Evolutionary conservation across 2,888 invertebrate genomes (phyloP).

Genomic region (Agriopis marginaria): DNA sequence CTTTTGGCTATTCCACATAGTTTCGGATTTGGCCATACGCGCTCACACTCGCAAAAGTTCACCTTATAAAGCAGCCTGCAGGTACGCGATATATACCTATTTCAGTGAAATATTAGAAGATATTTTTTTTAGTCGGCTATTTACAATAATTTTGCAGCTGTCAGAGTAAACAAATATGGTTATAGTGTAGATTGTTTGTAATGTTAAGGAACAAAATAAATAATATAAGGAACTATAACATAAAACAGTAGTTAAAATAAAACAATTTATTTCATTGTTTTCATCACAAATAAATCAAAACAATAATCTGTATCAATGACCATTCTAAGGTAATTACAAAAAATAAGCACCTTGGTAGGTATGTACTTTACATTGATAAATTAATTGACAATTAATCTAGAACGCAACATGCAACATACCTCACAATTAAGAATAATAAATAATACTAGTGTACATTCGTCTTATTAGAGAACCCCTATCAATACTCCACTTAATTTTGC

Average conservation of each 20-base stretch:
- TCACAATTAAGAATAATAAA: background rate
- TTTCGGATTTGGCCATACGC: too few species aligned
- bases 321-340: constrained; percentile 2
- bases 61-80: too few species aligned
- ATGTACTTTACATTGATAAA: constrained; percentile 8
- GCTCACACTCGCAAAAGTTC: too few species aligned
- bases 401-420: background rate
- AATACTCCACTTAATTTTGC: background rate
- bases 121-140: too few species aligned
- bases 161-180: too few species aligned
- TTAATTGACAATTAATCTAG: background rate
- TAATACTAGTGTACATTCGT: background rate
- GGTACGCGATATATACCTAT: too few species aligned
- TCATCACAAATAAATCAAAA: constrained; percentile 2
- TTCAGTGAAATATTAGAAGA: too few species aligned
- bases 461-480: background rate
- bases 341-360: constrained; percentile 17
- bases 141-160: too few species aligned
- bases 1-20: too few species aligned
- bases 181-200: too few species aligned
- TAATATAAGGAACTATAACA: background rate
- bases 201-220: too few species aligned
- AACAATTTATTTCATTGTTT: constrained; percentile 19
- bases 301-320: constrained; percentile 1
- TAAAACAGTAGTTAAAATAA: constrained; percentile 11